phyloP scores from a whole-genome alignment of 2,797 vertebrate genomes.

The Mastacembelus armatus region DNA sequence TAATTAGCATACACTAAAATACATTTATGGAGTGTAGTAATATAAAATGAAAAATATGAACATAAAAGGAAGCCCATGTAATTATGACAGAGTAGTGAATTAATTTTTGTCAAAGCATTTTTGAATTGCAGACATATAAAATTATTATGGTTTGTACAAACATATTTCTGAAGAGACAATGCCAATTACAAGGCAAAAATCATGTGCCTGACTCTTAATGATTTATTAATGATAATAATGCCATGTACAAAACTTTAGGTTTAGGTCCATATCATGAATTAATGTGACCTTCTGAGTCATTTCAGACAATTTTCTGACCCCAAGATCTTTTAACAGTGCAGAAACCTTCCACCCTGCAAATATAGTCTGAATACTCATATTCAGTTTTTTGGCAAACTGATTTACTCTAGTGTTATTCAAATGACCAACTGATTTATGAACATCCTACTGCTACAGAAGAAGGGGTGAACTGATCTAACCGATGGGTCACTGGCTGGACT shows the following conservation, averaged over 20 bases:
- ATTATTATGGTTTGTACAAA: constrained; percentile 18
- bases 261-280: neutral
- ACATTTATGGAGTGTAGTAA: neutral
- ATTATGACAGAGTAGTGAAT: constrained; percentile 22
- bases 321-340: constrained; percentile 9
- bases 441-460: constrained; percentile 51
- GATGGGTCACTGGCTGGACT: constrained; percentile 72
- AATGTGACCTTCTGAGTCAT: constrained; percentile 31
- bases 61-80: constrained; percentile 7
- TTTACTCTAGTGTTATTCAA: constrained; percentile 14
- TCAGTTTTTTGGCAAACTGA: constrained; percentile 11
- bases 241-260: neutral
- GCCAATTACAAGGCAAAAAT: no score
- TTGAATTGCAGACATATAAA: constrained; percentile 5
- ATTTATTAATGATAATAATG: neutral
- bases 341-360: neutral
- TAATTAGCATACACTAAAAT: constrained; percentile 4
- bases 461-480: constrained; percentile 69
- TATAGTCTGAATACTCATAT: neutral
- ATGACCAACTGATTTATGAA: constrained; percentile 53
- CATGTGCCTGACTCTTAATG: no score
- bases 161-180: no score
- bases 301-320: neutral
- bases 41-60: neutral
- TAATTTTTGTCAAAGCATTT: neutral